These are phyloP conservation scores for Palloptera scutellata DNA, from an alignment of 2,888 invertebrate genomes.

Conservation along the genomic window DNA sequence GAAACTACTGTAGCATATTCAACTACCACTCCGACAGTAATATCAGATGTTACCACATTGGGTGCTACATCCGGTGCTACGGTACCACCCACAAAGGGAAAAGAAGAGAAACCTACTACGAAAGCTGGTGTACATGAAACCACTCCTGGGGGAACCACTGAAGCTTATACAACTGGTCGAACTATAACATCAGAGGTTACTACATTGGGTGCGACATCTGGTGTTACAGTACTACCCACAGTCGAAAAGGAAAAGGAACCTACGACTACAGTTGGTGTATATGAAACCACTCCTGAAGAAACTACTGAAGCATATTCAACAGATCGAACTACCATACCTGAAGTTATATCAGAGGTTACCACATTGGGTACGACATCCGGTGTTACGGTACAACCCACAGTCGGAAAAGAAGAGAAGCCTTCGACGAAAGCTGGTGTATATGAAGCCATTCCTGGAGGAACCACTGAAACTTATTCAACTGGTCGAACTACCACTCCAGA, in stretches of 20 bases:
- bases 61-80: too few species aligned
- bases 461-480: slow-evolving; percentile 1
- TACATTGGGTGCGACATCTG: background rate
- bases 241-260: background rate
- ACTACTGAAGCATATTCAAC: slow-evolving; percentile 2
- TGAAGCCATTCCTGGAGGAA: slow-evolving; percentile 15
- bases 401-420: background rate
- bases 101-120: too few species aligned
- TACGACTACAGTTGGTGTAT: background rate
- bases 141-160: too few species aligned
- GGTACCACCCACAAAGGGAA: too few species aligned
- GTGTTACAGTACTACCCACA: background rate
- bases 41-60: too few species aligned
- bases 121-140: too few species aligned
- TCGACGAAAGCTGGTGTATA: background rate
- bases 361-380: background rate
- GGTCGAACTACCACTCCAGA: background rate
- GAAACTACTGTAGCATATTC: too few species aligned
- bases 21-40: too few species aligned
- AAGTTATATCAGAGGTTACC: background rate
- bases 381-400: background rate
- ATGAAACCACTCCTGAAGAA: slow-evolving; percentile 17
- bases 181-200: background rate
- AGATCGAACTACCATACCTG: background rate
- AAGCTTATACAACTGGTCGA: background rate